These are phyloP conservation scores for Oligia latruncula DNA, from an alignment of 2,888 invertebrate species.

Conservation along the genomic window DNA sequence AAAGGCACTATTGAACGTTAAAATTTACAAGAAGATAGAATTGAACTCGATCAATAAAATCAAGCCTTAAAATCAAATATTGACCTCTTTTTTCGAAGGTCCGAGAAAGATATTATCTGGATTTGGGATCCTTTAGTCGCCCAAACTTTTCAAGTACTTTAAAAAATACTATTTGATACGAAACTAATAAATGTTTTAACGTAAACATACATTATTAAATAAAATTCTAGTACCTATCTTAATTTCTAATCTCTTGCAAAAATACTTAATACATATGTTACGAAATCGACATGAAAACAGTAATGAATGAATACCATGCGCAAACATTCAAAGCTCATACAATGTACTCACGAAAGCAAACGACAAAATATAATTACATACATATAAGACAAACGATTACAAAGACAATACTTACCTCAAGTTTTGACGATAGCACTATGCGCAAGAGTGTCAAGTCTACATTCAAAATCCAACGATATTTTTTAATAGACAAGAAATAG, in stretches of 20 bases:
- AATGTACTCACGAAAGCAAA: constrained; percentile 24
- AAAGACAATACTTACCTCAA: background rate
- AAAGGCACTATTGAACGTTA: background rate
- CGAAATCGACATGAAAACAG: background rate
- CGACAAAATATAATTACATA: background rate
- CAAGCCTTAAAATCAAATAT: background rate
- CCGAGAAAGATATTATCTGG: too few species aligned
- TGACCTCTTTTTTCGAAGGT: background rate
- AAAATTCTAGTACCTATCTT: too few species aligned
- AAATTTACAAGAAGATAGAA: background rate
- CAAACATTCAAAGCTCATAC: constrained; percentile 50
- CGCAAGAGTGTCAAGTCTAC: background rate
- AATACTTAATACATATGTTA: background rate
- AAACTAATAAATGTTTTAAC: background rate
- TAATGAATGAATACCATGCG: constrained; percentile 43
- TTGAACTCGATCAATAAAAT: too few species aligned
- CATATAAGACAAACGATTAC: background rate
- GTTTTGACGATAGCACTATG: background rate
- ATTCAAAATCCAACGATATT: background rate
- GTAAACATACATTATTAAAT: background rate
- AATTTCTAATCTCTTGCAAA: background rate
- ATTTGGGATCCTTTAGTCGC: too few species aligned
- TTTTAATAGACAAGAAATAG: background rate
- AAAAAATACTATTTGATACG: background rate
- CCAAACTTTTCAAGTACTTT: background rate